phyloP scores from a whole-genome alignment of 2,888 invertebrate species.

The Scotopteryx bipunctaria region DNA sequence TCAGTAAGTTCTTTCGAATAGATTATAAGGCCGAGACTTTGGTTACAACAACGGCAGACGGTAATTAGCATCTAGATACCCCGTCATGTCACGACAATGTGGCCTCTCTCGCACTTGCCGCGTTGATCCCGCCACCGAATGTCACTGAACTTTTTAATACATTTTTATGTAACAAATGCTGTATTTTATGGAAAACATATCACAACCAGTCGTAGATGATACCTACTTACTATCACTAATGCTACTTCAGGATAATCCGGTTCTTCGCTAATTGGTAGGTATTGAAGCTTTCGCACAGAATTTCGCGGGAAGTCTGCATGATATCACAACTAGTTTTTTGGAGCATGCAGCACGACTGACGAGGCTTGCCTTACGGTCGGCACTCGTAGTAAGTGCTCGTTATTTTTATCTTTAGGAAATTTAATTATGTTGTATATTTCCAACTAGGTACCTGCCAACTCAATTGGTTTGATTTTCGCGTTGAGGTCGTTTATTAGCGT shows the following conservation, averaged over 20 bases:
- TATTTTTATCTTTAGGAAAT: too few species aligned
- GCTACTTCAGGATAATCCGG: constrained; percentile 22
- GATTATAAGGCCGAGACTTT: constrained; percentile 46
- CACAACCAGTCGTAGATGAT: constrained; percentile 15
- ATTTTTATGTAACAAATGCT: constrained; percentile 32
- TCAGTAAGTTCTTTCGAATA: constrained; percentile 25
- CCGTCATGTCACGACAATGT: constrained; percentile 69
- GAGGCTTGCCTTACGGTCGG: not conserved
- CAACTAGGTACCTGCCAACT: too few species aligned
- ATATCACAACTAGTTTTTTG: constrained; percentile 8
- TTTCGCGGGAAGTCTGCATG: constrained; percentile 11
- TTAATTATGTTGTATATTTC: too few species aligned
- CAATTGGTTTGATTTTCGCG: too few species aligned
- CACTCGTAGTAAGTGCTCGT: too few species aligned
- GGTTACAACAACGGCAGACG: constrained; percentile 59
- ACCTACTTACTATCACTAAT: constrained; percentile 10
- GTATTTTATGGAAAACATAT: constrained; percentile 28
- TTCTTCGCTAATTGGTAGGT: constrained; percentile 21
- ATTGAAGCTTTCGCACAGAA: constrained; percentile 20
- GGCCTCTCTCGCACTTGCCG: constrained; percentile 45
- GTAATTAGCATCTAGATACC: constrained; percentile 74
- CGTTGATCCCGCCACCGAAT: constrained; percentile 48
- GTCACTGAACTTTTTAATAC: constrained; percentile 65
- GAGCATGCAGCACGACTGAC: constrained; percentile 5
- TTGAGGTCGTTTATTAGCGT: constrained; percentile 18